Conservation (phyloP, 2,113 vertebrate genomes). For the Microtus oregoni region DNA sequence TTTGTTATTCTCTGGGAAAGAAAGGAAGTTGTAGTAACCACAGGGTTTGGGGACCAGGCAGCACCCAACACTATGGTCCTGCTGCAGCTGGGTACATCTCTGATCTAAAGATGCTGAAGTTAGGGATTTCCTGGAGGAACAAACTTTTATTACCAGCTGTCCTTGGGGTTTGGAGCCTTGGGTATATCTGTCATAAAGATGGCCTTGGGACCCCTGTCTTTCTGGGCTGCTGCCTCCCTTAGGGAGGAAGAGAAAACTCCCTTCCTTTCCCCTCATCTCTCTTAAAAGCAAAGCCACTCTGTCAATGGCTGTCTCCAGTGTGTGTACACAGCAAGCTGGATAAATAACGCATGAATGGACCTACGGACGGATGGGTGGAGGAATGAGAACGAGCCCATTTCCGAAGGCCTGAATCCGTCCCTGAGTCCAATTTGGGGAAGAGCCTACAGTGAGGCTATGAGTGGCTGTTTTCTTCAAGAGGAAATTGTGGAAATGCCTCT, state of each 20-base stretch:
- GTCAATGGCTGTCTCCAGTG: neutral
- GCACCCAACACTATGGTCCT: neutral
- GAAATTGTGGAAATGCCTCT: conserved; percentile 54
- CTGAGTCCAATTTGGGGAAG: neutral
- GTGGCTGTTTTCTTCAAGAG: conserved; percentile 17
- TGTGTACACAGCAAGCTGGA: neutral
- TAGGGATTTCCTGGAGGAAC: neutral
- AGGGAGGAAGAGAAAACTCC: conserved; percentile 1
- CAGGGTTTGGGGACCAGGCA: fast-evolving
- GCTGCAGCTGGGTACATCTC: neutral
- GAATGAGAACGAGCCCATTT: neutral
- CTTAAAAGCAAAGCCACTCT: neutral
- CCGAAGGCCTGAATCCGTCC: neutral
- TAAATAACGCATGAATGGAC: neutral
- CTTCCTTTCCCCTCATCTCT: neutral
- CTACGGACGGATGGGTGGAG: neutral
- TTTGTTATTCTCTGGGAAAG: neutral
- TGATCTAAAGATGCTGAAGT: neutral
- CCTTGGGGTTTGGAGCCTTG: neutral
- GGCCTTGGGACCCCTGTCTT: neutral
- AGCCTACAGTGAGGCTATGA: neutral
- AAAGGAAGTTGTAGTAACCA: neutral
- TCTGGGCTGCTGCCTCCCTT: neutral
- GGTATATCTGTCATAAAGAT: neutral
- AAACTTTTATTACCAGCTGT: neutral